Conservation (phyloP, 2,797 vertebrate genomes). For the Ispidina lecontei region DNA sequence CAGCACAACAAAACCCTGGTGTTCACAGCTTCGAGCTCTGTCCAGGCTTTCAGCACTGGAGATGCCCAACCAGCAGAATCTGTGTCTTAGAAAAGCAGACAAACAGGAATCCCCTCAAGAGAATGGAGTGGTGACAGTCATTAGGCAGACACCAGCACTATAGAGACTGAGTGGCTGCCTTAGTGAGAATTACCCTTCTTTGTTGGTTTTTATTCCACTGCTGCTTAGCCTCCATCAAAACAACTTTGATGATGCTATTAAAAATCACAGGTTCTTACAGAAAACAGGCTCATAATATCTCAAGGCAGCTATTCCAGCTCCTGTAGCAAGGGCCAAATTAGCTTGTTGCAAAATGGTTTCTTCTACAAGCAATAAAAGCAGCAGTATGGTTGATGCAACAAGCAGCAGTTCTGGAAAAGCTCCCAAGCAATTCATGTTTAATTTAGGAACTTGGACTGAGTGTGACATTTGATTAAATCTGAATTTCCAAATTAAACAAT, state of each 20-base stretch:
- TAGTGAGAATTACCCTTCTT: constrained; percentile 15
- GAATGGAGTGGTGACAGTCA: background rate
- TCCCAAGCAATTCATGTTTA: constrained; percentile 47
- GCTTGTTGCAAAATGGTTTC: constrained; percentile 5
- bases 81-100: background rate
- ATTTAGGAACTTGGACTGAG: constrained; percentile 46
- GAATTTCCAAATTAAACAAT: constrained; percentile 38
- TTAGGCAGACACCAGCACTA: background rate
- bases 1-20: background rate
- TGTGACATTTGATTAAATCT: constrained; percentile 18
- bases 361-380: constrained; percentile 19
- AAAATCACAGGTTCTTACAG: background rate
- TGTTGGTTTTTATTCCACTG: background rate
- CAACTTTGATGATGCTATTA: constrained; percentile 1
- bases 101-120: background rate
- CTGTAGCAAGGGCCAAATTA: constrained; percentile 34
- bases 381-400: background rate
- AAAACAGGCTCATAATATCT: background rate
- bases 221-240: background rate
- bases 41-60: background rate
- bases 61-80: background rate
- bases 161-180: background rate
- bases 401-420: constrained; percentile 26
- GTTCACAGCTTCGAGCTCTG: background rate
- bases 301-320: background rate